Evolutionary conservation across 1,140 invertebrate genomes (phyloP).

Genomic region (Trichonephila clavata): DNA sequence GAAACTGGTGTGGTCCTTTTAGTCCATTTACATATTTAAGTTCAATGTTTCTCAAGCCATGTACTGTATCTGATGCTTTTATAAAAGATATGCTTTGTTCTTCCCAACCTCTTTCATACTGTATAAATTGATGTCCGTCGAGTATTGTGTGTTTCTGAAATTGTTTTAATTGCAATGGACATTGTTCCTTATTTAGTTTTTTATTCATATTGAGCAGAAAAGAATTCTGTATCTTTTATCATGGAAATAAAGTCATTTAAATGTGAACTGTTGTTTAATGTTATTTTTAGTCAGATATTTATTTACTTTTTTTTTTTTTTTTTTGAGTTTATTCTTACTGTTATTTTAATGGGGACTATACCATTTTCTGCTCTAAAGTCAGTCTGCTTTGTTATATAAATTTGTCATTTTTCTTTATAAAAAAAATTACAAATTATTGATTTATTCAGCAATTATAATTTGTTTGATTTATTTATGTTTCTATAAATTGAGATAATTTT

Average conservation of each 20-base stretch:
- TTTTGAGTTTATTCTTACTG: not conserved
- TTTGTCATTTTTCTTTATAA: not conserved
- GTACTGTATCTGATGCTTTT: slow-evolving; percentile 23
- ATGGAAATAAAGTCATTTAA: slow-evolving; percentile 66
- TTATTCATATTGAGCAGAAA: slow-evolving; percentile 39
- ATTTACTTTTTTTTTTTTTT: not conserved
- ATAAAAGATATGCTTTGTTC: slow-evolving; percentile 14
- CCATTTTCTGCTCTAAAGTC: slow-evolving; percentile 73
- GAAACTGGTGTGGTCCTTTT: slow-evolving; percentile 74
- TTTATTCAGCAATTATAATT: not conserved
- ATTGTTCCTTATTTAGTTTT: slow-evolving; percentile 32
- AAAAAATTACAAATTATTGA: not conserved
- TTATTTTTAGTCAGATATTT: slow-evolving; percentile 12
- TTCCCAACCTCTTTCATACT: slow-evolving; percentile 36
- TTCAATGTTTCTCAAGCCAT: not conserved
- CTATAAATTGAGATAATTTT: not conserved
- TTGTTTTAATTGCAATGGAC: slow-evolving; percentile 38
- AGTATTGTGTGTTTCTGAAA: slow-evolving; percentile 36
- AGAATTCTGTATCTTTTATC: slow-evolving; percentile 63
- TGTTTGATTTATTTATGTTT: not conserved
- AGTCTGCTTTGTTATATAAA: slow-evolving; percentile 58
- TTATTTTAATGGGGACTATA: slow-evolving; percentile 37
- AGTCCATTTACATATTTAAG: slow-evolving; percentile 11
- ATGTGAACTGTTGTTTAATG: slow-evolving; percentile 14
- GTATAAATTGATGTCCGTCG: slow-evolving; percentile 46